Base-by-base conservation (phyloP, 2,797 vertebrate species). In the Muraenolepis orangiensis region DNA sequence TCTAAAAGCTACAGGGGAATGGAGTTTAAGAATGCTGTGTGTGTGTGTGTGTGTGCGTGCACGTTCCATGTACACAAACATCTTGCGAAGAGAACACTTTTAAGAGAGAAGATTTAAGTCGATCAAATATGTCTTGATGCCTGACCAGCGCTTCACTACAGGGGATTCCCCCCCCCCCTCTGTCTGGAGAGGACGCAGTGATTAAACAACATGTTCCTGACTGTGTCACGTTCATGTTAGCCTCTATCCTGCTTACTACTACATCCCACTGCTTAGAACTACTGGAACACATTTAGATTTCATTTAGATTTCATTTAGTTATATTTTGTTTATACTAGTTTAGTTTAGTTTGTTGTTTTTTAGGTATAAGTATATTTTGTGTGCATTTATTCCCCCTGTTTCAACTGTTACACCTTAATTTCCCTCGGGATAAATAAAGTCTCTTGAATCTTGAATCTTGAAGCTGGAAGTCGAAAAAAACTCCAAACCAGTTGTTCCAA, bases 141-240 rank as follows among this genome's bases (percentile, higher is more conserved):
- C 23, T 64, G 5, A 64, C 23, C 23, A 26, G n/a, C 8, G n/a
- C 10, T n/a, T 38, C 36, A 10, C n/a, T 61, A 11, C n/a, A 26
- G 51, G 51, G 51, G 51, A 61, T 61, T 61, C 5, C 51, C 51
- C 51, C 34, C 68, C 12, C 68, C 18, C 51, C 18, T 0, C 69
- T 75, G 18, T 75, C 76, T 32, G 70, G 76, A 11, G n/a, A 61
- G 51, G 51, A 61, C 7, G 51, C n/a, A 10, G n/a, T 26, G 51
- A 61, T 61, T 26, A 61, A 61, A 61, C n/a, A 23, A 23, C 51
- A 61, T 76, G 70, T 85, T 89, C 82, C 76, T 83, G 79, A 77
- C n/a, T 29, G 77, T 77, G 72, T 83, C 80, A 69, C 34, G 18
- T 71, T 86, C 86, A 92, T 88, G 92, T 88, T 92, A 89, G 87